Evolutionary conservation across 2,888 invertebrate genomes (phyloP).

Genomic region (Drosophila multiciliata): DNA sequence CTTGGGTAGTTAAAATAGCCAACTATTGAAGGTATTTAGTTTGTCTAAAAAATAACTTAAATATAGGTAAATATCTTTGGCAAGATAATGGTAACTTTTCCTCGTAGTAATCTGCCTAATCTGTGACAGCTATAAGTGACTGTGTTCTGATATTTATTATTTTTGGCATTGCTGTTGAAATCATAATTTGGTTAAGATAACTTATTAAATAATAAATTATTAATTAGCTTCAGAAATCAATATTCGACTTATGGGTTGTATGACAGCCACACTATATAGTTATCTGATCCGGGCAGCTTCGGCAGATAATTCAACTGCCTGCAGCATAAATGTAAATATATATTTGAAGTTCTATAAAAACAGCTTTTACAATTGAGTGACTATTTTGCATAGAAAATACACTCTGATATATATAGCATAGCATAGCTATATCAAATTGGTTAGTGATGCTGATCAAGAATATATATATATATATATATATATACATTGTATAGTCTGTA

Average conservation of each 20-base stretch:
- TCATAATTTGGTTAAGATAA: neutral
- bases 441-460: neutral
- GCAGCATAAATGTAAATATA: neutral
- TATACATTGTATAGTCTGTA: neutral
- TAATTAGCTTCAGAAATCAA: neutral
- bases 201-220: neutral
- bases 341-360: neutral
- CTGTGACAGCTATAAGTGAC: neutral
- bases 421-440: neutral
- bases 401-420: accelerated
- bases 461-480: neutral
- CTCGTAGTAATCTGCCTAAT: too few relatives aligned
- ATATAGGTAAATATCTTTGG: neutral
- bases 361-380: too few relatives aligned
- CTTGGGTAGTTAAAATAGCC: neutral
- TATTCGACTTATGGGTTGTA: neutral
- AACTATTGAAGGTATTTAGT: neutral
- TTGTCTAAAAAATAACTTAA: neutral
- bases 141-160: neutral
- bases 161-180: neutral
- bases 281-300: neutral
- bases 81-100: neutral
- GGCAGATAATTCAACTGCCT: too few relatives aligned
- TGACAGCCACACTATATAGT: neutral
- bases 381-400: too few relatives aligned